These are phyloP conservation scores for Caenorhabditis inopinata DNA, from an alignment of 1,140 invertebrate species.

Conservation along the genomic window DNA sequence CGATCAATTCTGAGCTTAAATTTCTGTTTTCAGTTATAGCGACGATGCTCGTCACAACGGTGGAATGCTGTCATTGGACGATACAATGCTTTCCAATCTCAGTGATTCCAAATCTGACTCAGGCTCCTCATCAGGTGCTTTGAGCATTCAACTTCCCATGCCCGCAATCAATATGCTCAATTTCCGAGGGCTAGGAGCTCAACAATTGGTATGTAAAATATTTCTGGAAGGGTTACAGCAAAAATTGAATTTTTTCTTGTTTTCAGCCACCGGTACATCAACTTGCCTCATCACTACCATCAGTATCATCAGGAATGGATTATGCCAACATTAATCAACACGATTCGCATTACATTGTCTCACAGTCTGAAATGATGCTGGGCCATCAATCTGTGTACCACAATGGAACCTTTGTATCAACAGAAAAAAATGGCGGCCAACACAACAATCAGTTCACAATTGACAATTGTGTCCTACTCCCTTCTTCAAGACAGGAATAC, in stretches of 20 bases:
- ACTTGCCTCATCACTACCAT: slow-evolving; percentile 35
- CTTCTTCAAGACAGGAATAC: slow-evolving; percentile 44
- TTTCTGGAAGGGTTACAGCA: neutral
- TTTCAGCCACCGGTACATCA: slow-evolving; percentile 46
- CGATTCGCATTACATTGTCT: slow-evolving; percentile 38
- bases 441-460: slow-evolving; percentile 26
- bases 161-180: neutral
- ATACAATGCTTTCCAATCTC: slow-evolving; percentile 1
- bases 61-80: neutral
- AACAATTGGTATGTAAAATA: neutral
- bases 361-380: slow-evolving; percentile 34
- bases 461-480: slow-evolving; percentile 41
- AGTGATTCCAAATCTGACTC: slow-evolving; percentile 6
- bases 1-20: neutral
- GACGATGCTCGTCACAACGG: neutral
- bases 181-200: neutral
- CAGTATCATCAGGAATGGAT: slow-evolving; percentile 39
- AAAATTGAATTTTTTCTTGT: neutral
- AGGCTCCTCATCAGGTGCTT: slow-evolving; percentile 15
- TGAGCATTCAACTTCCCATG: slow-evolving; percentile 14
- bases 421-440: neutral
- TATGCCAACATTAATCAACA: neutral
- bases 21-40: slow-evolving; percentile 33
- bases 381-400: neutral
- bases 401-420: neutral